phyloP scores from a whole-genome alignment of 2,888 invertebrate species.

The Catocala sponsa region DNA sequence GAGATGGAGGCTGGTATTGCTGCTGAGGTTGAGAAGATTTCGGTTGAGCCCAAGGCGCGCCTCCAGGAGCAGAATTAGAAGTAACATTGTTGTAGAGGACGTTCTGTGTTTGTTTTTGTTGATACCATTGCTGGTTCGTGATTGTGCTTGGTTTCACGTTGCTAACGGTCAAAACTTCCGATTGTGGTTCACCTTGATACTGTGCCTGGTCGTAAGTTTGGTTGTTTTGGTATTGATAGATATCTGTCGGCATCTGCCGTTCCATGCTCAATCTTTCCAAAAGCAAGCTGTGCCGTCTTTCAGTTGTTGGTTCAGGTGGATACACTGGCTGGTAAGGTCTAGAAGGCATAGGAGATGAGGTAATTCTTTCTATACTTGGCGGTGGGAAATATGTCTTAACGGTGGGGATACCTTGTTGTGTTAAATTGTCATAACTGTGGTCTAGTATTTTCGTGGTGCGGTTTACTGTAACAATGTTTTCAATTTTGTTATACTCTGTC shows the following conservation, averaged over 20 bases:
- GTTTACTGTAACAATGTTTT: constrained; percentile 82
- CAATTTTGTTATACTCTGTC: constrained; percentile 80
- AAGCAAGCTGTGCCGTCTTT: constrained; percentile 80
- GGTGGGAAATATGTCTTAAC: constrained; percentile 77
- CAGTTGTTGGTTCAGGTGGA: constrained; percentile 67
- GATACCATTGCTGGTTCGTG: constrained; percentile 82
- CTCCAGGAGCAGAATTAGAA: constrained; percentile 47
- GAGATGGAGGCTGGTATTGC: constrained; percentile 51
- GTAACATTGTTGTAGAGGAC: constrained; percentile 67
- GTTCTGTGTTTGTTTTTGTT: constrained; percentile 74
- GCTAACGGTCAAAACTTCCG: constrained; percentile 78
- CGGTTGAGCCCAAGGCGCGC: constrained; percentile 57
- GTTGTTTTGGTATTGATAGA: constrained; percentile 71
- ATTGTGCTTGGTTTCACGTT: constrained; percentile 83
- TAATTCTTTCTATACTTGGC: constrained; percentile 70
- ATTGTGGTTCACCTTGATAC: constrained; percentile 77
- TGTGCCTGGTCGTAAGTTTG: constrained; percentile 71
- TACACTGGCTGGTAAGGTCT: constrained; percentile 74
- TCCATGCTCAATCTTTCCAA: constrained; percentile 81
- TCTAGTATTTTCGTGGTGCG: constrained; percentile 81
- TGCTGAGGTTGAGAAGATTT: constrained; percentile 58
- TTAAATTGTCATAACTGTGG: constrained; percentile 73
- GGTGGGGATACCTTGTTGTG: constrained; percentile 72
- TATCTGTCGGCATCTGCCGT: constrained; percentile 77
- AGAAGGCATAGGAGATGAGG: constrained; percentile 68